Percentiles rank a stretch among this genome's conserved stretches.
These are phyloP conservation scores for Drosophila kokeensis DNA, from an alignment of 2,888 invertebrate species.

Conservation along the genomic window DNA sequence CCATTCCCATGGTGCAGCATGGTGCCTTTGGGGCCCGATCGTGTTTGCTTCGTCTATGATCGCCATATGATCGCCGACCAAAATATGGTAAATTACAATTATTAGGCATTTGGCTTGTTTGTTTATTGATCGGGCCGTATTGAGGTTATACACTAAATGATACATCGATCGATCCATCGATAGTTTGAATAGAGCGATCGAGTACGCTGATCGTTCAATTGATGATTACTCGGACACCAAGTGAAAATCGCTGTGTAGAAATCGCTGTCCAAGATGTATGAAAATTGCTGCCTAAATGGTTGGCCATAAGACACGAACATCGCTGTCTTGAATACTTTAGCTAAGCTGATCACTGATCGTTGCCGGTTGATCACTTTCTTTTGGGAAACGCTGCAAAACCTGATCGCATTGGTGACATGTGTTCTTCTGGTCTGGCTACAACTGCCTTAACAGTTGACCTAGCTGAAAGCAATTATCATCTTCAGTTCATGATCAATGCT, in stretches of 20 bases:
- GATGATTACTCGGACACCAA: slow-evolving; percentile 62
- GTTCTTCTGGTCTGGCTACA: slow-evolving; percentile 1
- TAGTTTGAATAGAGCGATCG: slow-evolving; percentile 72
- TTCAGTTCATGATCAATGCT: slow-evolving; percentile 59
- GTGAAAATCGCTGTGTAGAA: slow-evolving; percentile 60
- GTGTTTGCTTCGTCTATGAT: slow-evolving; percentile 73
- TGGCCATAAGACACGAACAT: slow-evolving; percentile 58
- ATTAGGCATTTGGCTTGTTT: slow-evolving; percentile 80
- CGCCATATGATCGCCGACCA: slow-evolving; percentile 68
- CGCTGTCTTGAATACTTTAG: slow-evolving; percentile 30
- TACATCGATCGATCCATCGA: slow-evolving; percentile 61
- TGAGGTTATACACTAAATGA: slow-evolving; percentile 78
- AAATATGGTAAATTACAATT: slow-evolving; percentile 80
- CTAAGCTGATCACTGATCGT: slow-evolving; percentile 14
- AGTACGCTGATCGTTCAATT: slow-evolving; percentile 67
- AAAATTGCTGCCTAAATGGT: slow-evolving; percentile 75
- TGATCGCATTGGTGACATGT: slow-evolving; percentile 70
- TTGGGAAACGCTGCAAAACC: slow-evolving; percentile 31
- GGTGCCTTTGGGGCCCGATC: slow-evolving; percentile 63
- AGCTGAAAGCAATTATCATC: slow-evolving; percentile 75
- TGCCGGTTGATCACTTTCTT: slow-evolving; percentile 65
- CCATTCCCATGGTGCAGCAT: slow-evolving; percentile 18
- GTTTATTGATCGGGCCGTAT: slow-evolving; percentile 75
- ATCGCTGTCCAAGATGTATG: slow-evolving; percentile 58
- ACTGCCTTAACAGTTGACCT: slow-evolving; percentile 57